These are phyloP conservation scores for Camptogramma bilineatum DNA, from an alignment of 2,888 invertebrate species.

Conservation along the genomic window DNA sequence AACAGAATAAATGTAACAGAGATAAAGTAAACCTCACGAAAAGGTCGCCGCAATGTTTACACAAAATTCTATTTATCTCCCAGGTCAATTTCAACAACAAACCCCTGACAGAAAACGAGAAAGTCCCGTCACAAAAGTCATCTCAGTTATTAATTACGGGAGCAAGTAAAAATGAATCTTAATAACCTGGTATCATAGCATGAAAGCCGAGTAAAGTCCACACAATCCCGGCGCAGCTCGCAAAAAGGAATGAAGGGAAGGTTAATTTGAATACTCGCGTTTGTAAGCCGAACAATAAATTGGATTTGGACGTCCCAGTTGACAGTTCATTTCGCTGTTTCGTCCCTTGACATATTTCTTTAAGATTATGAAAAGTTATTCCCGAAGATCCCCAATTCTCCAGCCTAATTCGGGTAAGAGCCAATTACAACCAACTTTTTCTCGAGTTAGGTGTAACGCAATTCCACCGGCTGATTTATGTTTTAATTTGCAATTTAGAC, in stretches of 20 bases:
- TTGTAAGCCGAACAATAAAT: slow-evolving; percentile 77
- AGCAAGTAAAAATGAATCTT: slow-evolving; percentile 66
- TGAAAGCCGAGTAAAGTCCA: slow-evolving; percentile 57
- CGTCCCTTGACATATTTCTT: slow-evolving; percentile 76
- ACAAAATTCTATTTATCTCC: slow-evolving; percentile 33
- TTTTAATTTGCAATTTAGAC: slow-evolving; percentile 61
- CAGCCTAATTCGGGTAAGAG: slow-evolving; percentile 72
- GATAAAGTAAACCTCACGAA: slow-evolving; percentile 18
- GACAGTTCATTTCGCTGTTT: slow-evolving; percentile 82
- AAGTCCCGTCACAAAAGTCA: slow-evolving; percentile 48
- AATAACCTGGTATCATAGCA: slow-evolving; percentile 65
- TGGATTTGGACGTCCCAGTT: slow-evolving; percentile 81
- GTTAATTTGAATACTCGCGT: slow-evolving; percentile 79
- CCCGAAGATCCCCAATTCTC: slow-evolving; percentile 53
- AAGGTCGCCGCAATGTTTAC: slow-evolving; percentile 24
- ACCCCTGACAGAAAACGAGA: slow-evolving; percentile 48
- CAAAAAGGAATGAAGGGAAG: slow-evolving; percentile 70
- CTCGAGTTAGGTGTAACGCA: slow-evolving; percentile 68
- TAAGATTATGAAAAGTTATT: slow-evolving; percentile 81
- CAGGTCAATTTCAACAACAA: slow-evolving; percentile 44
- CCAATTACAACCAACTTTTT: slow-evolving; percentile 69
- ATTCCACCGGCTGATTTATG: slow-evolving; percentile 69
- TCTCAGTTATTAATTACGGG: slow-evolving; percentile 48
- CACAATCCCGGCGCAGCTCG: slow-evolving; percentile 61
- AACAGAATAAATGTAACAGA: slow-evolving; percentile 7